Conservation (phyloP, 1,140 invertebrate species). For the Artemia franciscana region DNA sequence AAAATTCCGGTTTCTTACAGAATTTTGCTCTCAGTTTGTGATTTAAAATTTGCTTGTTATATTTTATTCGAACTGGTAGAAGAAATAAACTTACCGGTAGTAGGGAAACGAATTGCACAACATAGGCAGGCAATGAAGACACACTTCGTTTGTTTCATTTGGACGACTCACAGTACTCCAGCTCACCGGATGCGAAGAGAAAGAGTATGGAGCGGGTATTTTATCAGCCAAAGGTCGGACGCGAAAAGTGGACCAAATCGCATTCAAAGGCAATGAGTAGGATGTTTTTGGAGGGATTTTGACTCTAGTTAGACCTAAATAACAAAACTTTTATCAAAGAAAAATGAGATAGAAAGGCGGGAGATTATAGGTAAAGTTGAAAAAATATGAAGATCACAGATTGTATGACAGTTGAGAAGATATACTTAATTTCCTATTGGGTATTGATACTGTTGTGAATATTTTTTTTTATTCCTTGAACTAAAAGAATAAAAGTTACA, state of each 20-base stretch:
- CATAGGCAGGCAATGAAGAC: conserved; percentile 21
- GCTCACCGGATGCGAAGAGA: conserved; percentile 32
- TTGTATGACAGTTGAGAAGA: too few species aligned
- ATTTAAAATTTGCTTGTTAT: too few species aligned
- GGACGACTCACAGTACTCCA: conserved; percentile 37
- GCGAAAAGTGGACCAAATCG: conserved; percentile 25
- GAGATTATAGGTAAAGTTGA: too few species aligned
- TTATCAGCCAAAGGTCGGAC: conserved; percentile 27
- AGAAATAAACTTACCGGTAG: conserved; percentile 19
- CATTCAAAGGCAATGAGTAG: conserved; percentile 37
- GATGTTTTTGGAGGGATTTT: conserved; percentile 15
- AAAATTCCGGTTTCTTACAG: too few species aligned
- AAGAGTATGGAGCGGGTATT: conserved; percentile 25
- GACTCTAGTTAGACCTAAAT: conserved; percentile 16
- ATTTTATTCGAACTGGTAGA: neutral
- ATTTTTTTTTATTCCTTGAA: too few species aligned
- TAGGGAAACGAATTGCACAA: conserved; percentile 19
- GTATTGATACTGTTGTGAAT: too few species aligned
- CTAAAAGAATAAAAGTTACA: too few species aligned
- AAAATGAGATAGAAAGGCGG: too few species aligned
- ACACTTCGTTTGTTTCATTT: conserved; percentile 28
- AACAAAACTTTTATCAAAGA: too few species aligned
- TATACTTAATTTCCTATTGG: too few species aligned
- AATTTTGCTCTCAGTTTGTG: too few species aligned
- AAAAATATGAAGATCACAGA: too few species aligned